phyloP scores from a whole-genome alignment of 2,888 invertebrate species.

The Lithophane ornitopus region DNA sequence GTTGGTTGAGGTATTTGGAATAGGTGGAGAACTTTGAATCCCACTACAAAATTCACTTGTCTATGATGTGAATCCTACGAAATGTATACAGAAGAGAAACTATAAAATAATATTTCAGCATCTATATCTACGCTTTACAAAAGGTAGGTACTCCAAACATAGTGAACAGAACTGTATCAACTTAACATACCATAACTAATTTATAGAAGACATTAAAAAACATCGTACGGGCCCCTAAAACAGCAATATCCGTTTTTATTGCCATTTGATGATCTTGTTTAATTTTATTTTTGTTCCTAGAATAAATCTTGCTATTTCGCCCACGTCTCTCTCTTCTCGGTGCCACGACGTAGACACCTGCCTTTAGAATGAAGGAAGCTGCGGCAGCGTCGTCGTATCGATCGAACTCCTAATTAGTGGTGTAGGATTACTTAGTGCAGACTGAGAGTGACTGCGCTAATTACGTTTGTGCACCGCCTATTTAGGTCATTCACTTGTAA shows the following conservation, averaged over 20 bases:
- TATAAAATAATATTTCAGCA: background rate
- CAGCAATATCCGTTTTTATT: slow-evolving; percentile 56
- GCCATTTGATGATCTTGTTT: slow-evolving; percentile 55
- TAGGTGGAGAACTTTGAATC: background rate
- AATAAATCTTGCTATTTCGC: slow-evolving; percentile 50
- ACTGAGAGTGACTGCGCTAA: slow-evolving; percentile 15
- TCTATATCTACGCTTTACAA: background rate
- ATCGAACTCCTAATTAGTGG: slow-evolving; percentile 39
- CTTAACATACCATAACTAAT: background rate
- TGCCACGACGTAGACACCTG: background rate
- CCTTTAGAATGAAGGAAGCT: slow-evolving; percentile 3
- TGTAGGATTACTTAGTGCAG: slow-evolving; percentile 6
- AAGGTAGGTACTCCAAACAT: background rate
- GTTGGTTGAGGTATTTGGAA: background rate
- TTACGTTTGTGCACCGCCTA: background rate
- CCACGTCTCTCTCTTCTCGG: slow-evolving; percentile 20
- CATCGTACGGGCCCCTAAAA: slow-evolving; percentile 46
- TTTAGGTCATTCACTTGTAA: background rate
- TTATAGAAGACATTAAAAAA: slow-evolving; percentile 19
- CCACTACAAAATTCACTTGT: background rate
- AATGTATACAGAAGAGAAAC: background rate
- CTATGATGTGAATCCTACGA: background rate
- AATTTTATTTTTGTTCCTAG: slow-evolving; percentile 59
- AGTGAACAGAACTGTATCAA: background rate
- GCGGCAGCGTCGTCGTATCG: slow-evolving; percentile 18